These are phyloP conservation scores for Zaprionus camerounensis DNA, from an alignment of 1,140 invertebrate species.

Conservation along the genomic window DNA sequence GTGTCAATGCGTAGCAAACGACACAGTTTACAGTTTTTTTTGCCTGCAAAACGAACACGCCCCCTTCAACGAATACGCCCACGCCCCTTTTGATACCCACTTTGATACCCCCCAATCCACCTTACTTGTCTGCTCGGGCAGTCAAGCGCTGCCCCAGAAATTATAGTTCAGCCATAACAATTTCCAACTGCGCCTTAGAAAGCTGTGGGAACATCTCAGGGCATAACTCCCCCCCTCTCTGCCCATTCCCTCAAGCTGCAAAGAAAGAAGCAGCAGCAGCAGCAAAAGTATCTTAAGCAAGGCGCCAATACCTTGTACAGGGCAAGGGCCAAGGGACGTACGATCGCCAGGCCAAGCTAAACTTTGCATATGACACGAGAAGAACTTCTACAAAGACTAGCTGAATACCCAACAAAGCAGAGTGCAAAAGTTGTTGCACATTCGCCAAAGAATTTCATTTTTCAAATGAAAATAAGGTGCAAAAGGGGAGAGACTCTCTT, in stretches of 20 bases:
- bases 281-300: constrained; percentile 5
- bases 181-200: constrained; percentile 47
- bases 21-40: constrained; percentile 69
- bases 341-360: constrained; percentile 23
- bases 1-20: constrained; percentile 81
- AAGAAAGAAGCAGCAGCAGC: not conserved
- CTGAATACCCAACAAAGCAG: not conserved
- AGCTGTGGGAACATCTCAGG: constrained; percentile 44
- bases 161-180: constrained; percentile 52
- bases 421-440: too few relatives aligned
- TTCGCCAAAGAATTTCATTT: too few relatives aligned
- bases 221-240: too few relatives aligned
- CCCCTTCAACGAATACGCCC: not conserved
- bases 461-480: too few relatives aligned
- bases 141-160: constrained; percentile 39
- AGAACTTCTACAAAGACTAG: constrained; percentile 1
- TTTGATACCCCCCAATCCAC: not conserved
- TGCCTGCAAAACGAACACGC: not conserved
- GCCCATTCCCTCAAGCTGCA: too few relatives aligned
- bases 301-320: constrained; percentile 37
- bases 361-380: constrained; percentile 5
- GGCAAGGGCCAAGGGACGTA: constrained; percentile 3
- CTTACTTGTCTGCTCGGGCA: not conserved
- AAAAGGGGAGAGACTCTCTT: too few relatives aligned
- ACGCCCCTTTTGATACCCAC: not conserved